phyloP scores from a whole-genome alignment of 2,888 invertebrate genomes.

The Chaitophorus viminalis region DNA sequence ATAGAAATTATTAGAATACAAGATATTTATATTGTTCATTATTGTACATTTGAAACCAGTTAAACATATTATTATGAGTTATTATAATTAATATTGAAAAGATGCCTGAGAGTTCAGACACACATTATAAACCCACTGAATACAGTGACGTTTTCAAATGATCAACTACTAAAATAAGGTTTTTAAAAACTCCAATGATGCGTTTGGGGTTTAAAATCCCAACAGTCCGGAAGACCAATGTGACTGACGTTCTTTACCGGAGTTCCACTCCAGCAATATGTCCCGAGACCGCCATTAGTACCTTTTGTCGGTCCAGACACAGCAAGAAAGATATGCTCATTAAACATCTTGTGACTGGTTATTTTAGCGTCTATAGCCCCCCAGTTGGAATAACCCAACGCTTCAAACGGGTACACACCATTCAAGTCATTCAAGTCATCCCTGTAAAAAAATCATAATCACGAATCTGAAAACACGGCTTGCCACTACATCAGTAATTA shows the following conservation, averaged over 20 bases:
- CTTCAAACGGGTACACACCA: conserved; percentile 77
- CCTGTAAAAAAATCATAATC: conserved; percentile 66
- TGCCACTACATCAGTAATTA: too few relatives aligned
- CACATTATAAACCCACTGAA: too few relatives aligned
- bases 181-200: conserved; percentile 64
- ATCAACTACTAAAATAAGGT: too few relatives aligned
- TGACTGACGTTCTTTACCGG: conserved; percentile 74
- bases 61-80: too few relatives aligned
- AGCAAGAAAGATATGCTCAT: conserved; percentile 68
- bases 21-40: too few relatives aligned
- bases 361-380: conserved; percentile 79
- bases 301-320: conserved; percentile 66
- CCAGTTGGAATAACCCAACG: conserved; percentile 76
- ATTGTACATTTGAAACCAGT: too few relatives aligned
- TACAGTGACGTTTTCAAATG: too few relatives aligned
- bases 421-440: conserved; percentile 78
- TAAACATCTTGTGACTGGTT: conserved; percentile 66
- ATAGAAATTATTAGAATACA: too few relatives aligned
- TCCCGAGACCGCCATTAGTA: conserved; percentile 65
- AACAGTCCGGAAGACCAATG: conserved; percentile 79
- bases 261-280: conserved; percentile 81
- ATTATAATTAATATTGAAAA: too few relatives aligned
- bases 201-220: conserved; percentile 75
- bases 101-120: too few relatives aligned
- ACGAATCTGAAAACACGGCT: too few relatives aligned